Conservation (phyloP, 2,797 vertebrate genomes). For the Astyanax mexicanus region DNA sequence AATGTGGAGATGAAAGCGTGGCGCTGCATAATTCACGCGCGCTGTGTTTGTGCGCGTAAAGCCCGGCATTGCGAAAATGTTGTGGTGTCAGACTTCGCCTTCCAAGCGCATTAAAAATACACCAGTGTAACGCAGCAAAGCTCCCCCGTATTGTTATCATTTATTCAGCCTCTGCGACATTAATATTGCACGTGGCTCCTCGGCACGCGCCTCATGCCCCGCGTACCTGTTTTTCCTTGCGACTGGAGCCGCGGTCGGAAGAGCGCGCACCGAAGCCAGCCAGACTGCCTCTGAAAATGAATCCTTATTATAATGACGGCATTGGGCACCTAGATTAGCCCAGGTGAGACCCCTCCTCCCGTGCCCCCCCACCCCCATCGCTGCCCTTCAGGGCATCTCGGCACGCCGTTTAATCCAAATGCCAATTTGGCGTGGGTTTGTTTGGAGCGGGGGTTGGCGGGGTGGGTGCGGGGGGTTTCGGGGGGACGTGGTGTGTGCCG, state of each 20-base stretch:
- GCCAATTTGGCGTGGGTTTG: conserved; percentile 90
- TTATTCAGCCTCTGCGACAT: conserved; percentile 76
- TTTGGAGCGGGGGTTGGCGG: conserved; percentile 44
- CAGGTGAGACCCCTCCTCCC: conserved; percentile 73
- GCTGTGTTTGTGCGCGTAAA: conserved; percentile 67
- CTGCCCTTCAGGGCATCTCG: conserved; percentile 78
- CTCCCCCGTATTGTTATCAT: conserved; percentile 72
- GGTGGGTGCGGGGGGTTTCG: conserved; percentile 5
- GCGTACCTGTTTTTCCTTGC: conserved; percentile 41
- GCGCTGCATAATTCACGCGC: conserved; percentile 78
- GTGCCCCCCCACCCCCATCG: conserved; percentile 49
- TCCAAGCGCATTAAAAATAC: conserved; percentile 82
- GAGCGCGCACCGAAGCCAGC: conserved; percentile 49
- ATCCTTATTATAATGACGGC: conserved; percentile 86
- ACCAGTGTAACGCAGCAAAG: conserved; percentile 70
- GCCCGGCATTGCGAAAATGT: conserved; percentile 70
- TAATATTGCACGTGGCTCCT: conserved; percentile 80
- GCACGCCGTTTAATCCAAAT: conserved; percentile 96
- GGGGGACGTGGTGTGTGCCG: conserved; percentile 26
- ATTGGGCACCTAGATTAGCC: conserved; percentile 69
- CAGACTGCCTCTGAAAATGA: conserved; percentile 62
- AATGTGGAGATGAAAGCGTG: conserved; percentile 67
- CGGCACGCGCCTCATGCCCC: conserved; percentile 38
- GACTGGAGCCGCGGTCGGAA: conserved; percentile 57
- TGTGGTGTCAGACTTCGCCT: conserved; percentile 66